A percentile compares a stretch with the other conserved stretches of the same genome.
These are phyloP conservation scores for Hemichromis elongatus DNA, from an alignment of 2,113 vertebrate species.

Conservation along the genomic window DNA sequence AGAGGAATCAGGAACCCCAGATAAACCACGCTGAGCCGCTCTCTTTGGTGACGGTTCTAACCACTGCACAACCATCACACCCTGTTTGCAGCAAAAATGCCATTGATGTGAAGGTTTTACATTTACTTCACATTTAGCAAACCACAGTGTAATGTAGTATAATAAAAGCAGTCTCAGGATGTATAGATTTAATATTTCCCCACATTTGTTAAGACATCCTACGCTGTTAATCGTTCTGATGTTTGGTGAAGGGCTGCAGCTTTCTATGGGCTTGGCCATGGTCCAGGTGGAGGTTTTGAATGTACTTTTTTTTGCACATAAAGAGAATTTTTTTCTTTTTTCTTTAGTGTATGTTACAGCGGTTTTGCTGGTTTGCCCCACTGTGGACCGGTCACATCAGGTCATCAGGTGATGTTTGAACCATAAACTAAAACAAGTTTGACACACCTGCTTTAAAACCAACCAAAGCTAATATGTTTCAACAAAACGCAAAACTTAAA, in stretches of 20 bases:
- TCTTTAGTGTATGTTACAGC: not conserved
- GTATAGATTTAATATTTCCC: not conserved
- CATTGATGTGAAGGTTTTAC: not conserved
- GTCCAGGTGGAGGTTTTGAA: not conserved
- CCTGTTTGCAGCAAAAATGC: not conserved
- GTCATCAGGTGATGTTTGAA: not conserved
- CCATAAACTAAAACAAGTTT: not conserved
- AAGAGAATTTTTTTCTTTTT: not conserved
- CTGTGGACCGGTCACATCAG: not conserved
- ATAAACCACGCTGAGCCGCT: not conserved
- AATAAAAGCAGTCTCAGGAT: not conserved
- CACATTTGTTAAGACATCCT: not conserved
- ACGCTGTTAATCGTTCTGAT: not conserved
- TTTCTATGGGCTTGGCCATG: not conserved
- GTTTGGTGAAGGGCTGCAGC: not conserved
- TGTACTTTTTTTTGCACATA: not conserved
- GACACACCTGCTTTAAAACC: not conserved
- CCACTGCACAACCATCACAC: not conserved
- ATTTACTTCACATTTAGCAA: not conserved
- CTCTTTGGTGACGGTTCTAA: not conserved
- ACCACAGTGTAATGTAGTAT: not conserved
- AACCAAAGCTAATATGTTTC: not conserved
- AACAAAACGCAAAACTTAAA: not conserved
- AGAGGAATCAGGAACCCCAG: not conserved
- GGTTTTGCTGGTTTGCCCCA: not conserved